A percentile compares a stretch with the other conserved stretches of the same genome.
Evolutionary conservation across 2,888 invertebrate species (phyloP).

Genomic region (Sphecodes monilicornis): DNA sequence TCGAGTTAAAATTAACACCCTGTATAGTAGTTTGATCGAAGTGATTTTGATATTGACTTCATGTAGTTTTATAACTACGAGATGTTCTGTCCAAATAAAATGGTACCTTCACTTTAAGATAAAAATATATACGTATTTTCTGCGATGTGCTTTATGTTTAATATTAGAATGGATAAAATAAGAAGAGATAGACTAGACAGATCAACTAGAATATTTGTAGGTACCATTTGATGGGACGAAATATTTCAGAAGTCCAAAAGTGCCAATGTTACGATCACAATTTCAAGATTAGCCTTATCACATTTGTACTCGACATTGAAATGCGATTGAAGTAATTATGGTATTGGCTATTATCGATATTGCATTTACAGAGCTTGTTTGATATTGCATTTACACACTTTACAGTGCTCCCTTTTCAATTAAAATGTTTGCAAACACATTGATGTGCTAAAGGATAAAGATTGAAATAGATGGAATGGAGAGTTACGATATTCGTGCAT

Average conservation of each 20-base stretch:
- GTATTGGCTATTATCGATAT: neutral
- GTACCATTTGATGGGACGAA: neutral
- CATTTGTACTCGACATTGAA: neutral
- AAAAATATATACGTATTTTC: neutral
- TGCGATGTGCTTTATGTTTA: neutral
- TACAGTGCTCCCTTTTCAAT: neutral
- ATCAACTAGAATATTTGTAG: neutral
- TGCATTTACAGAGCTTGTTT: too few relatives aligned
- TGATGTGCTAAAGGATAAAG: neutral
- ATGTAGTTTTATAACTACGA: neutral
- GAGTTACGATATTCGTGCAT: neutral
- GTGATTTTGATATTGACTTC: neutral
- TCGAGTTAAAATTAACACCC: too few relatives aligned
- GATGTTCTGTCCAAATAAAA: neutral
- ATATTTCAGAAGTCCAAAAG: neutral
- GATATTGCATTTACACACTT: neutral
- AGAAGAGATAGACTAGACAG: neutral
- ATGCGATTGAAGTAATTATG: neutral
- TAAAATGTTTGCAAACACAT: neutral
- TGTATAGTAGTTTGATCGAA: too few relatives aligned
- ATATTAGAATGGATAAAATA: neutral
- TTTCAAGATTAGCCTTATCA: too few relatives aligned
- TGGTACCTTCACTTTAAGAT: neutral
- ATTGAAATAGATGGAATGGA: neutral
- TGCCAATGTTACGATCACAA: neutral